A percentile compares a stretch with the other conserved stretches of the same genome.
Conservation (phyloP, 2,797 vertebrate species). For the Poecilia velifera region DNA sequence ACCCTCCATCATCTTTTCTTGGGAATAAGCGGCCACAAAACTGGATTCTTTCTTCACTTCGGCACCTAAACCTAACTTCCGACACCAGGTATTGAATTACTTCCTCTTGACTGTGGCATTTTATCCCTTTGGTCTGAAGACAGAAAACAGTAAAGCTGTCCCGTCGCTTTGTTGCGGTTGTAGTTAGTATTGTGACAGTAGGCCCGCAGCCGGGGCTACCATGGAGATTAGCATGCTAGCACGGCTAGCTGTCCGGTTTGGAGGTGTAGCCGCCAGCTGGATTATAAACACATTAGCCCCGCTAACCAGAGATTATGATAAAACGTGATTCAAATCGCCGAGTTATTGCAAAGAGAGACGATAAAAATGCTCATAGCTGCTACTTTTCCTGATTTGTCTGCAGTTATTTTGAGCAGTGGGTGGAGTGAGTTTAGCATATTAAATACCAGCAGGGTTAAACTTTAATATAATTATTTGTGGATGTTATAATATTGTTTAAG, state of each 20-base stretch:
- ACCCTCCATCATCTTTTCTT: conserved; percentile 43
- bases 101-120: not conserved
- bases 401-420: conserved; percentile 10
- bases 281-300: conserved; percentile 16
- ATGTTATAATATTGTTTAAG: no score
- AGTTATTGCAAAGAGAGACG: not conserved
- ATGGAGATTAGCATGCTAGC: conserved; percentile 73
- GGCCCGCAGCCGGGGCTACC: conserved; percentile 60
- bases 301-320: accelerated
- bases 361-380: not conserved
- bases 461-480: not conserved
- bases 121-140: not conserved
- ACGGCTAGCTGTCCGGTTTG: conserved; percentile 12
- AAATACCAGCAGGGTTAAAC: not conserved
- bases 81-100: conserved; percentile 56
- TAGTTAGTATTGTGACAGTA: conserved; percentile 13
- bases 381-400: not conserved
- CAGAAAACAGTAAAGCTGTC: not conserved
- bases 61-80: conserved; percentile 3
- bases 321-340: accelerated
- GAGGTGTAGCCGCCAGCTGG: conserved; percentile 17
- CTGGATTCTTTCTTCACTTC: conserved; percentile 21
- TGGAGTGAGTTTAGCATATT: conserved; percentile 25
- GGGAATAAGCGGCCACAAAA: conserved; percentile 18
- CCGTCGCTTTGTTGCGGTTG: conserved; percentile 39